Evolutionary conservation across 2,888 invertebrate genomes (phyloP).

Genomic region (Brachyptera putata): DNA sequence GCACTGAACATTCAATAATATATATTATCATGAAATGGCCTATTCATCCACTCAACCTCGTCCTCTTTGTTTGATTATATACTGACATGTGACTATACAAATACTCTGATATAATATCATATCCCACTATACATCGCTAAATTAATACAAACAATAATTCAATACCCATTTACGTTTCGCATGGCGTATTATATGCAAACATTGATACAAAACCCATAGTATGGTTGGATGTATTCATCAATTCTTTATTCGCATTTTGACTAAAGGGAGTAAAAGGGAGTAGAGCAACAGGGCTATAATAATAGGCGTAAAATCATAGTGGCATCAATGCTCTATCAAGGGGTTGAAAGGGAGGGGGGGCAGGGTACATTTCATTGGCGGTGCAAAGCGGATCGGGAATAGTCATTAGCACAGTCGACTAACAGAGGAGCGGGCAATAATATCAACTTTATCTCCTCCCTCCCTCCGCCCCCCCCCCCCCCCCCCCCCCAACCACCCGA

Average conservation of each 20-base stretch:
- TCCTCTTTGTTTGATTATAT: neutral
- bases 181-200: neutral
- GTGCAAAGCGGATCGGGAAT: conserved; percentile 14
- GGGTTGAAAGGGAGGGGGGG: conserved; percentile 23
- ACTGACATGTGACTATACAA: neutral
- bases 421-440: neutral
- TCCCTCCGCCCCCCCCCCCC: no score
- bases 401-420: conserved; percentile 14
- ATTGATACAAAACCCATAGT: neutral
- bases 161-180: neutral
- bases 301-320: conserved; percentile 3
- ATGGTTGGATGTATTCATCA: neutral
- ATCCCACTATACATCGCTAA: neutral
- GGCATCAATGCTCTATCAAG: conserved; percentile 30
- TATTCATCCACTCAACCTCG: neutral
- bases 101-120: neutral
- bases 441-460: neutral
- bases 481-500: neutral
- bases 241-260: neutral
- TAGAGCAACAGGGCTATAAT: no score
- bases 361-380: neutral
- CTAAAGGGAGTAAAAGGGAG: neutral
- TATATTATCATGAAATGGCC: no score
- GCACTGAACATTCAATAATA: no score
- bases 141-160: neutral